Evolutionary conservation across 2,113 vertebrate genomes (phyloP), one percentile per base, ranked within the genome.

Genomic region (Strix aluco): DNA sequence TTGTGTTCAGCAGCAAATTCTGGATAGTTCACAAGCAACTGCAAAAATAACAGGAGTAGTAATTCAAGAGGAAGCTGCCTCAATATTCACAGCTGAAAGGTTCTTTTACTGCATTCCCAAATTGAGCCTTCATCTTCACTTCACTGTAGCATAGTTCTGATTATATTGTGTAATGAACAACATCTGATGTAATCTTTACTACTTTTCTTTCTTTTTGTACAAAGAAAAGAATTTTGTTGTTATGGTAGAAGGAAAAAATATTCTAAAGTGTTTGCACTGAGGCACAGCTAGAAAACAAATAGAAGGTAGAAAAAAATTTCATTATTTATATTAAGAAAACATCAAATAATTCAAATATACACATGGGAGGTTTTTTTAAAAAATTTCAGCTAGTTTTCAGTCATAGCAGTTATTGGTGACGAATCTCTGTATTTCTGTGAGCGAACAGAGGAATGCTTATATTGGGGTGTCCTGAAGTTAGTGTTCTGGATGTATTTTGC

Each of bases 51-150:
- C 67, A 77, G 67, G 42, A 94, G 69, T 72, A 95, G 47, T 87
- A 96, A 96, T 92, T 91, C 59, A 49, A 54, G 92, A 93, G 34
- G 52, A 95, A 96, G 66, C 71, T 90, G 42, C 93, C 81, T 93
- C 75, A 91, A 3, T 95, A 77, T 91, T 91, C 57, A 90, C 90
- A 96, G 90, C 92, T 97, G 88, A 96, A 97, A 95, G 57, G 40
- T 92, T 96, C 63, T 94, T 57, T 59, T 94, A 73, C 74, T 91
- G 54, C 83, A 80, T 95, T 95, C 74, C 62, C 67, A 75, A 82
- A 90, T 96, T 88, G 94, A 97, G 92, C 95, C 59, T 96, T 95
- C 88, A 95, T 77, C 72, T 96, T 96, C 65, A 80, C 40, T 94
- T 94, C 55, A 34, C 79, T 1, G 1, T 95, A 96, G 67, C 59